Base-by-base conservation (phyloP, 2,888 invertebrate species). In the Anaspis maculata region DNA sequence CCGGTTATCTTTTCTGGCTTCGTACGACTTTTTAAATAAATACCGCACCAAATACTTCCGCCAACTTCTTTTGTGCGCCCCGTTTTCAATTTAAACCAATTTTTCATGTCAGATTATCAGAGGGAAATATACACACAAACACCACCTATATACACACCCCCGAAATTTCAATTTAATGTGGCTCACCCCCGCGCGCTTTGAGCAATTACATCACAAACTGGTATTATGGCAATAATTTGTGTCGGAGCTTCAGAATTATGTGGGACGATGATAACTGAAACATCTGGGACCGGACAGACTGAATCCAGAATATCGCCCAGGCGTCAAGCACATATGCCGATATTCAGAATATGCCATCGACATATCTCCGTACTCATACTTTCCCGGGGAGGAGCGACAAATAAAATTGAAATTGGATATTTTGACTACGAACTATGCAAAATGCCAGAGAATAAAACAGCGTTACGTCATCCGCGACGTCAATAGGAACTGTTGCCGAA, bases 281-380 rank as follows among this genome's bases (percentile, higher is more conserved):
- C 54, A 56, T 54, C 51, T 53, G 57, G 49, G 42, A 45, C 48
- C 38, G 45, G 48, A 41, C 44, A 44, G 41, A 34, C 25, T 26
- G 35, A 38, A 39, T 41, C 50, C 44, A 40, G 52, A 46, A 52
- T 48, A 53, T 56, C 56, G 53, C 49, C 41, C 37, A 52, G 47
- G 52, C 48, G 56, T 58, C 58, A 55, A 45, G 36, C 51, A 52
- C 58, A 58, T 47, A 52, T 58, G 58, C 52, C 54, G 54, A 55
- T 56, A 53, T 52, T 48, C 52, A 53, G 51, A 53, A 53, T 54
- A 51, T 46, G 52, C 53, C 52, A 52, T 51, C 51, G 49, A 45
- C 46, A 45, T 46, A 47, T 48, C 48, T 48, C 44, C 46, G 45
- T 44, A 37, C 43, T 26, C 27, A 27, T 24, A 10, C 5, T 19